Evolutionary conservation across 2,113 vertebrate species (phyloP).

Genomic region (Anthoscopus minutus): DNA sequence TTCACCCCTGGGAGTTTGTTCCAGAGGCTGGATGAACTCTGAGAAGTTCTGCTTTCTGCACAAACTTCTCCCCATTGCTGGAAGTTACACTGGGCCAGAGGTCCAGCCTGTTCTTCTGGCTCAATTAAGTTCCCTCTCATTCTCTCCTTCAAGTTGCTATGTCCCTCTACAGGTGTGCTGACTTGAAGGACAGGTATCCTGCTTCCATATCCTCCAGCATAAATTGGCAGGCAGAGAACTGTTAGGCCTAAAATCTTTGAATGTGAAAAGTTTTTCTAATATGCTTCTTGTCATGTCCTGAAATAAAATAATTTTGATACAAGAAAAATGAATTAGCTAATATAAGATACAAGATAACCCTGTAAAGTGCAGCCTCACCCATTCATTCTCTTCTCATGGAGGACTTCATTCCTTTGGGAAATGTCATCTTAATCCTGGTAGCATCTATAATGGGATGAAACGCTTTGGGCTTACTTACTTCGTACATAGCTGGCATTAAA

Average conservation of each 20-base stretch:
- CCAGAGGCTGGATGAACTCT: background rate
- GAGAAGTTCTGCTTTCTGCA: background rate
- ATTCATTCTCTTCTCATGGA: background rate
- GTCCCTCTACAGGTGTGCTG: background rate
- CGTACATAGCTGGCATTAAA: constrained; percentile 85
- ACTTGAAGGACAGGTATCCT: background rate
- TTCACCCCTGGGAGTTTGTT: background rate
- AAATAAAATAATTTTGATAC: background rate
- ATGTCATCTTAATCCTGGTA: background rate
- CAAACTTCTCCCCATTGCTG: background rate
- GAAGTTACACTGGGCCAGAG: background rate
- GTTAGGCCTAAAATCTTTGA: background rate
- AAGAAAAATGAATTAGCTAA: background rate
- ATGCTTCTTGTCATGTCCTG: background rate
- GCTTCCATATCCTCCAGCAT: background rate
- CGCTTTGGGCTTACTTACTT: constrained; percentile 75
- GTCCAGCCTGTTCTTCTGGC: background rate
- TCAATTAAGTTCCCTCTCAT: background rate
- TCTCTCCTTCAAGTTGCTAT: background rate
- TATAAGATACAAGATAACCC: background rate
- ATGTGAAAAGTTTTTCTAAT: background rate
- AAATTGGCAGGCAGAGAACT: background rate
- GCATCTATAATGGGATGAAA: constrained; percentile 2
- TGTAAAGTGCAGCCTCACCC: background rate
- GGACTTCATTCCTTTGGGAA: background rate